These are phyloP conservation scores for Teinopalpus imperialis DNA, from an alignment of 2,888 invertebrate genomes.

Conservation along the genomic window DNA sequence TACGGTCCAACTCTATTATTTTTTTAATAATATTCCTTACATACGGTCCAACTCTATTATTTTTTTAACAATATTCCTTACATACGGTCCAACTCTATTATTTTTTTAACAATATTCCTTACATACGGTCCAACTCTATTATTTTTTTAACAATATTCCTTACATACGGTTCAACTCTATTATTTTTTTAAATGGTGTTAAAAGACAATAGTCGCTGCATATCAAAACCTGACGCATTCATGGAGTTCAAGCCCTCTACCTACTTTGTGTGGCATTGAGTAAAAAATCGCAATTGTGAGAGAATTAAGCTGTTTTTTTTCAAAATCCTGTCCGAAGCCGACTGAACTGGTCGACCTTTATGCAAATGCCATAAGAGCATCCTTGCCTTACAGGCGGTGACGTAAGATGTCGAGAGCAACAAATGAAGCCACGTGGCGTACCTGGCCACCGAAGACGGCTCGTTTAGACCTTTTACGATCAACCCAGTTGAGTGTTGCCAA, in stretches of 20 bases:
- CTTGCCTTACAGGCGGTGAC: conserved; percentile 68
- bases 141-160: too few species aligned
- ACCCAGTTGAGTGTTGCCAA: conserved; percentile 71
- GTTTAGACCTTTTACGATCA: conserved; percentile 80
- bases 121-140: too few species aligned
- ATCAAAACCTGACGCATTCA: conserved; percentile 9
- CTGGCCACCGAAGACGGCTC: conserved; percentile 61
- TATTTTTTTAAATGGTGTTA: too few species aligned
- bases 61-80: too few species aligned
- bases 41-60: too few species aligned
- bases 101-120: too few species aligned
- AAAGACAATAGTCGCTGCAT: not conserved
- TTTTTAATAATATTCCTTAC: too few species aligned
- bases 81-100: too few species aligned
- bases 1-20: too few species aligned
- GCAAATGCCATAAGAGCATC: conserved; percentile 52
- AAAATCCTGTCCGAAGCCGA: conserved; percentile 33
- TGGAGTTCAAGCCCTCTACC: conserved; percentile 9
- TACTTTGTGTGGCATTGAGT: conserved; percentile 21
- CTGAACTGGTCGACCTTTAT: conserved; percentile 60
- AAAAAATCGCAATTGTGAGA: conserved; percentile 20
- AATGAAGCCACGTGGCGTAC: conserved; percentile 56
- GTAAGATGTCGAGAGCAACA: conserved; percentile 55
- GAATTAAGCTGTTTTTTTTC: conserved; percentile 8
- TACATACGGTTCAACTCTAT: too few species aligned